Conservation (phyloP, 1,140 invertebrate species). For the Sitobion miscanthi region DNA sequence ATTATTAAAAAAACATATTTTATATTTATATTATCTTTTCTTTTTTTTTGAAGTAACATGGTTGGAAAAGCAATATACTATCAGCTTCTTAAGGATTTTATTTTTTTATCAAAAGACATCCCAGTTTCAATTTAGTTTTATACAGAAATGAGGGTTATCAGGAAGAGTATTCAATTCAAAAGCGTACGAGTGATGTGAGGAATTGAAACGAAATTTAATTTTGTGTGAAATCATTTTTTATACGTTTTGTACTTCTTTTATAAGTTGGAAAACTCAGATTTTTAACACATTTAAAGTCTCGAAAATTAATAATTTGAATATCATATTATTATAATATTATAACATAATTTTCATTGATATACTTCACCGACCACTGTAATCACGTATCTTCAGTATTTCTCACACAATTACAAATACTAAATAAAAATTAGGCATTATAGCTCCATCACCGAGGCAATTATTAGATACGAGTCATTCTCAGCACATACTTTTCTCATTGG, state of each 20-base stretch:
- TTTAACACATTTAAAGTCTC: not conserved
- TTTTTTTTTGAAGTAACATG: not conserved
- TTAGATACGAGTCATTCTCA: not conserved
- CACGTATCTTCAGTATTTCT: not conserved
- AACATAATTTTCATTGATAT: not conserved
- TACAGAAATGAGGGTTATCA: not conserved
- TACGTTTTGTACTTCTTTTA: not conserved
- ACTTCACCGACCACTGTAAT: not conserved
- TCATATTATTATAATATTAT: not conserved
- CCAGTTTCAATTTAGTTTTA: not conserved
- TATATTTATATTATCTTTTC: not conserved
- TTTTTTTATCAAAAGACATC: slow-evolving; percentile 18
- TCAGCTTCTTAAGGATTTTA: slow-evolving; percentile 6
- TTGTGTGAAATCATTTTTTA: slow-evolving; percentile 39
- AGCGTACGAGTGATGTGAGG: not conserved
- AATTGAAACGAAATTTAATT: slow-evolving; percentile 37
- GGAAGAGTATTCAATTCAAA: slow-evolving; percentile 34
- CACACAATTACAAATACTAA: not conserved
- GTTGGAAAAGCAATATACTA: not conserved
- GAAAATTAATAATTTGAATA: not conserved
- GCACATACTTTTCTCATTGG: not conserved
- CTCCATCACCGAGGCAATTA: not conserved
- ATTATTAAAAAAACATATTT: not conserved
- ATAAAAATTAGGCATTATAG: not conserved
- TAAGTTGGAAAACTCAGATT: not conserved